Evolutionary conservation across 2,797 vertebrate genomes (phyloP).

Genomic region (Tympanoctomys barrerae): DNA sequence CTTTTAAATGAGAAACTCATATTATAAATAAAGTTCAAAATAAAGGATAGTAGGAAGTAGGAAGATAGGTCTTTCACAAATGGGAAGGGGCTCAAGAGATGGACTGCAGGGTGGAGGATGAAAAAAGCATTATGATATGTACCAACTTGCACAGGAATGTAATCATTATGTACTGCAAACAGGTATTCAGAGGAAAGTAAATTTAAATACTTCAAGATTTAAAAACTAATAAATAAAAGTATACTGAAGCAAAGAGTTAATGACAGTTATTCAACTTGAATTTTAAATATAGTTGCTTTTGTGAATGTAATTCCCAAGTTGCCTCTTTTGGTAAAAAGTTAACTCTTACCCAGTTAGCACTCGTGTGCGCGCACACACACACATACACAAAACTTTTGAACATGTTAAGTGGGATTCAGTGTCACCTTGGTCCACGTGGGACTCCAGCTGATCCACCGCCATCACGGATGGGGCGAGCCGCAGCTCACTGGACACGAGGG

Average conservation of each 20-base stretch:
- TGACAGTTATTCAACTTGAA: neutral
- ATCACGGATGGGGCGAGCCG: conserved; percentile 91
- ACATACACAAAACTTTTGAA: neutral
- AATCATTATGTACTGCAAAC: neutral
- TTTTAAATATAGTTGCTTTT: neutral
- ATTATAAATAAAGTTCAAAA: neutral
- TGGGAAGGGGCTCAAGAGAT: neutral
- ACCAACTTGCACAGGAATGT: neutral
- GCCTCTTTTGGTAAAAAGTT: neutral
- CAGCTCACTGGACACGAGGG: conserved; percentile 91
- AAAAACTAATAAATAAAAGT: neutral
- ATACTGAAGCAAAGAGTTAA: neutral
- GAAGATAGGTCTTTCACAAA: neutral
- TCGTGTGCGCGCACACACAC: no score
- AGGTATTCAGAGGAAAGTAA: neutral
- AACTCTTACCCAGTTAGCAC: neutral
- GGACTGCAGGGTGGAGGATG: neutral
- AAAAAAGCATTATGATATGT: neutral
- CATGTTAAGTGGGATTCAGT: neutral
- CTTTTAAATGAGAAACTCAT: neutral
- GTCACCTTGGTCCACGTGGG: conserved; percentile 93
- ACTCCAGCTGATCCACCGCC: conserved; percentile 90
- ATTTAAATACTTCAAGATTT: neutral
- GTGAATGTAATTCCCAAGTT: neutral
- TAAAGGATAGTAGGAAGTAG: neutral